Conservation (phyloP, 1,140 invertebrate genomes). For the Nebria ingens region DNA sequence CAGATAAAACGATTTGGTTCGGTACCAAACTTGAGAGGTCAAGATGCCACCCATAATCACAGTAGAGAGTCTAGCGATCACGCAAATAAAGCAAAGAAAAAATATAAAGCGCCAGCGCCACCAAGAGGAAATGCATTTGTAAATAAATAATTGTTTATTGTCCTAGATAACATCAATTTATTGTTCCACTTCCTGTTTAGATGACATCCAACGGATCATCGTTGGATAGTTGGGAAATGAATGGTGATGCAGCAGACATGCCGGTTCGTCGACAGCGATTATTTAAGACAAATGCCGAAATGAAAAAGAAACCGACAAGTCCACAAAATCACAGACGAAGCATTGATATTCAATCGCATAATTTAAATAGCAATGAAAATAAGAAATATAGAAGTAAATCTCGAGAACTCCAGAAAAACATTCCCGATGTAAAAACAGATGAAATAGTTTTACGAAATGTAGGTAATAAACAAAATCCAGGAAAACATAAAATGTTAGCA, state of each 20-base stretch:
- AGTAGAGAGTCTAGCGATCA: conserved; percentile 24
- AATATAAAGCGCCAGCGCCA: conserved; percentile 51
- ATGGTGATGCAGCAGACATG: conserved; percentile 35
- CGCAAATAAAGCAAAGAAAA: conserved; percentile 45
- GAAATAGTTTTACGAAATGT: background rate
- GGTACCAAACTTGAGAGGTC: conserved; percentile 54
- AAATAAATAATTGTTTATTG: conserved; percentile 13
- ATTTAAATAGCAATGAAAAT: conserved; percentile 6
- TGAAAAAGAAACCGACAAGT: conserved; percentile 39
- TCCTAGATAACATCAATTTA: conserved; percentile 3
- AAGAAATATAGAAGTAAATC: conserved; percentile 11
- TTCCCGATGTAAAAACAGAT: conserved; percentile 1
- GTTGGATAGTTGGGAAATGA: conserved; percentile 30
- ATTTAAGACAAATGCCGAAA: conserved; percentile 63
- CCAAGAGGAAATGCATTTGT: conserved; percentile 18
- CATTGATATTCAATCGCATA: conserved; percentile 8
- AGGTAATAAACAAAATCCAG: background rate
- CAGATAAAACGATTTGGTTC: conserved; percentile 52
- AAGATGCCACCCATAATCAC: conserved; percentile 30
- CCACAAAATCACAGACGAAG: conserved; percentile 19
- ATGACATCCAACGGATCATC: background rate
- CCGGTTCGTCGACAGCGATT: too few relatives aligned
- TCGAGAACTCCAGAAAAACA: conserved; percentile 14
- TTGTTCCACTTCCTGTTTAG: too few relatives aligned
- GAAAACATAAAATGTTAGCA: conserved; percentile 31